Base-by-base conservation (phyloP, 2,888 invertebrate species). In the Clistopyga incitator region DNA sequence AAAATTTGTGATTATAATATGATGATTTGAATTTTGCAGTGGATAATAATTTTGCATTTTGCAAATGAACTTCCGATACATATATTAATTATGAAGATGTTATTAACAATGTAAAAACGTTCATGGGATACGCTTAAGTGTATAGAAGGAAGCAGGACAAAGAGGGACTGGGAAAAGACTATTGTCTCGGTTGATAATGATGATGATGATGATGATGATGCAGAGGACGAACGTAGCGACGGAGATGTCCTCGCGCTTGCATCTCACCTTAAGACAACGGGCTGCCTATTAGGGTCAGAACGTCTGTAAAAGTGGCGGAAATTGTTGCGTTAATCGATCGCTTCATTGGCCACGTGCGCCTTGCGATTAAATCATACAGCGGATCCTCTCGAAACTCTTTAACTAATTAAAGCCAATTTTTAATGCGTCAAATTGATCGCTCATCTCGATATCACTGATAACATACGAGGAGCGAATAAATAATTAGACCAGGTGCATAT, bases 241-340 rank as follows among this genome's bases (percentile, higher is more conserved):
- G 38, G 72, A 54, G 72, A 76, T 67, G 67, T 77, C 71, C 79
- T 61, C 61, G 38, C 10, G 64, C 56, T 75, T 52, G 78, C 64
- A 78, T 68, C 65, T 80, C 72, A 71, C 45, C 47, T 20, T 64
- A 50, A 61, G 61, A 68, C 34, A 23, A 34, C 42, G 29, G 23
- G 61, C 64, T 47, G 86, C 82, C 87, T 90, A 90, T 91, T 91
- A 92, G 87, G 91, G 89, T 90, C 90, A 88, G 81, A 80, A 78
- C 80, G 87, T 87, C 88, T 89, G 88, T 88, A 90, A 89, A 88
- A 88, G 86, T 89, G 86, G 85, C 89, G 90, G 91, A 90, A 90
- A 87, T 86, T 78, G 85, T 84, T 86, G 86, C 84, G 85, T 87
- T 84, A 87, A 90, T 88, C 88, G 87, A 89, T 90, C 87, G 86